Evolutionary conservation across 2,888 invertebrate genomes (phyloP).

Genomic region (Acrobasis suavella): DNA sequence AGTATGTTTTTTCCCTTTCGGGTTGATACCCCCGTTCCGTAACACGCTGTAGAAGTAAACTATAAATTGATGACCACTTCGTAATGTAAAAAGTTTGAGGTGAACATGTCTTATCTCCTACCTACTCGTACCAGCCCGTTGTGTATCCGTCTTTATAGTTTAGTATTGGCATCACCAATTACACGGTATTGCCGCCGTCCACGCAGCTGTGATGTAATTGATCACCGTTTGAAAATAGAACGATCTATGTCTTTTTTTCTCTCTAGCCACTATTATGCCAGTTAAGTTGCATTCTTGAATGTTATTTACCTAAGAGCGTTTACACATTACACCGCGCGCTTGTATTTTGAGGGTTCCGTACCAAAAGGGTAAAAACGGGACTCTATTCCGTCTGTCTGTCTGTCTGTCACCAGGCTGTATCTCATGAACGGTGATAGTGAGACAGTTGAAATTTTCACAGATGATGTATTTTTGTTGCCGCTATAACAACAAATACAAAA

Average conservation of each 20-base stretch:
- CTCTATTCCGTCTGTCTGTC: too few species aligned
- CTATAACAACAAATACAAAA: too few species aligned
- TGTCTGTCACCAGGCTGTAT: too few species aligned
- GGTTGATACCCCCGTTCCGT: too few species aligned
- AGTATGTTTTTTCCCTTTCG: too few species aligned
- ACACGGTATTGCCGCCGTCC: slow-evolving; percentile 14
- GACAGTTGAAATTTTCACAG: too few species aligned
- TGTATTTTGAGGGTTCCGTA: too few species aligned
- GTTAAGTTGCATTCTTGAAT: neutral
- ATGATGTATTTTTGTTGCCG: too few species aligned
- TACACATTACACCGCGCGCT: too few species aligned
- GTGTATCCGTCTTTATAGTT: slow-evolving; percentile 2
- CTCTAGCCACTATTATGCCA: neutral
- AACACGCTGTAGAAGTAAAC: too few species aligned
- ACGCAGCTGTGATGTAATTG: slow-evolving; percentile 19
- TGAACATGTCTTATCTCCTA: neutral
- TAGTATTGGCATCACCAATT: slow-evolving; percentile 16
- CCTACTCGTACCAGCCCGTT: neutral
- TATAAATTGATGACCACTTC: neutral
- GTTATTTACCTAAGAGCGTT: neutral
- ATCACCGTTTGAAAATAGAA: slow-evolving; percentile 17
- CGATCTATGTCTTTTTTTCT: neutral
- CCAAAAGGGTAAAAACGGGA: too few species aligned
- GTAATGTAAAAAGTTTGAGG: neutral
- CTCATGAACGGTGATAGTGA: too few species aligned